Evolutionary conservation across 1,140 invertebrate species (phyloP).

Genomic region (Drosophila tsacasi): DNA sequence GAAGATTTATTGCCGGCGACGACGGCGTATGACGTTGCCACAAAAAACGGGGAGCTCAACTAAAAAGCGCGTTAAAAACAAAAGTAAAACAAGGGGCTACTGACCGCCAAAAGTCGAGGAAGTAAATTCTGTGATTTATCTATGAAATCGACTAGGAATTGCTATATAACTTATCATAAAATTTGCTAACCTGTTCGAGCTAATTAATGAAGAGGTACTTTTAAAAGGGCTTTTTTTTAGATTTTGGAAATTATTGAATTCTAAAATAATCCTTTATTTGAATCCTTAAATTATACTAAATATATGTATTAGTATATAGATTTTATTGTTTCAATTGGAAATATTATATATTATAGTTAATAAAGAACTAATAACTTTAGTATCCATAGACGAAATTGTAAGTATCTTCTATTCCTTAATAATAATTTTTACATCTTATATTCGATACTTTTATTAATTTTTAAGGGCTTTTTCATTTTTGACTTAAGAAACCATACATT

Average conservation of each 20-base stretch:
- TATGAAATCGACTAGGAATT: neutral
- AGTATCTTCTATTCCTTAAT: neutral
- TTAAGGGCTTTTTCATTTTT: neutral
- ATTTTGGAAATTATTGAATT: too few species aligned
- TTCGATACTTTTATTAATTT: neutral
- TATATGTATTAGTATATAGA: too few species aligned
- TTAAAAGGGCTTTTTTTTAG: too few species aligned
- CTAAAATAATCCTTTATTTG: too few species aligned
- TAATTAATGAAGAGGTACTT: too few species aligned
- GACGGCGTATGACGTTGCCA: conserved; percentile 46
- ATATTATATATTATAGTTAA: too few species aligned
- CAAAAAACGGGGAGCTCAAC: conserved; percentile 61
- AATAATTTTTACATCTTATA: neutral
- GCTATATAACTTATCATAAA: neutral
- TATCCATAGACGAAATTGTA: neutral
- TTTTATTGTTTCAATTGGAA: too few species aligned
- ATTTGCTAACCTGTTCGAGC: too few species aligned
- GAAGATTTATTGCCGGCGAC: conserved; percentile 78
- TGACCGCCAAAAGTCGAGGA: conserved; percentile 29
- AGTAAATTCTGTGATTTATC: conserved; percentile 11
- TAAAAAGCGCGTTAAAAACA: conserved; percentile 56
- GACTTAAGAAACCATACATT: neutral
- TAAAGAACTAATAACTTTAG: neutral
- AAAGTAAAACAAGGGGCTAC: conserved; percentile 31
- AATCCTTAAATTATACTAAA: too few species aligned